Conservation (phyloP, 2,113 vertebrate species). For the Trinectes maculatus region DNA sequence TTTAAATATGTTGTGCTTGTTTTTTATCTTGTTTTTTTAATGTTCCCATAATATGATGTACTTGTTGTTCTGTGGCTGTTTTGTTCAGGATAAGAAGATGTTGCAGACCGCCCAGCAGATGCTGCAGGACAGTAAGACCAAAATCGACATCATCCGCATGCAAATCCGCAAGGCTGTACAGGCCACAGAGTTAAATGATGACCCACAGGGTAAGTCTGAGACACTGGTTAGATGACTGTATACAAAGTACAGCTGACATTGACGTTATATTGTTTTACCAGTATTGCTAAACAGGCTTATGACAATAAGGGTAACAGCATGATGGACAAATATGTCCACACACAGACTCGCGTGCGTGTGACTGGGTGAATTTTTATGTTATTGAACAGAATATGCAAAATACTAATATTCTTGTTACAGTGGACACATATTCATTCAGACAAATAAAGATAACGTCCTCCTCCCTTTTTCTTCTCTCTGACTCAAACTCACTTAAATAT, state of each 20-base stretch:
- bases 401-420: neutral
- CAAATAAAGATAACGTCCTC: neutral
- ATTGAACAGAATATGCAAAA: neutral
- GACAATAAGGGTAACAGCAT: neutral
- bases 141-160: constrained; percentile 93
- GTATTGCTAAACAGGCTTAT: neutral
- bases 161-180: constrained; percentile 89
- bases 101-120: constrained; percentile 91
- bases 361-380: neutral
- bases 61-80: neutral
- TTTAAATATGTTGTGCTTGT: too few species aligned
- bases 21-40: neutral
- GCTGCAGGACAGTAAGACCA: constrained; percentile 93
- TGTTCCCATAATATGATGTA: neutral
- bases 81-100: constrained; percentile 88
- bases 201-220: constrained; percentile 78
- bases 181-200: constrained; percentile 85
- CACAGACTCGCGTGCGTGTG: neutral
- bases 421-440: neutral
- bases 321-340: too few species aligned
- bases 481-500: neutral
- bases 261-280: neutral
- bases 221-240: neutral
- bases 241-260: neutral
- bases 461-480: neutral